phyloP scores from a whole-genome alignment of 2,888 invertebrate genomes.

The Lepas anatifera region DNA sequence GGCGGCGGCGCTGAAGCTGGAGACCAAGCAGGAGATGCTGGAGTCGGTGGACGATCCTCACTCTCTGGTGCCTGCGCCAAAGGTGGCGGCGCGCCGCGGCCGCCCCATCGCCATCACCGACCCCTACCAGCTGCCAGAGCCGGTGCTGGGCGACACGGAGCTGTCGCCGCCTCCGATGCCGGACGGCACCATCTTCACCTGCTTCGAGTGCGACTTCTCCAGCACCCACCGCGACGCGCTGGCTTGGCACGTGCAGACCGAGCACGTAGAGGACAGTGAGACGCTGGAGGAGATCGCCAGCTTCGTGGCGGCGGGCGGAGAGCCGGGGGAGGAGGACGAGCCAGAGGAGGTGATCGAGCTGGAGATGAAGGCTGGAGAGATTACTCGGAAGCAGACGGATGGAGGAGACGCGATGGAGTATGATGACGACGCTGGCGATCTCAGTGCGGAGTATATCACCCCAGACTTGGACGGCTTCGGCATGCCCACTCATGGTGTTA shows the following conservation, averaged over 20 bases:
- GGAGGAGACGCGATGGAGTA: background rate
- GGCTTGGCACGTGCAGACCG: too few relatives aligned
- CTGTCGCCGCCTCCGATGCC: background rate
- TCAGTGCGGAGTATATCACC: background rate
- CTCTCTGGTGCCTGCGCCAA: background rate
- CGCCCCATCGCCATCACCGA: background rate
- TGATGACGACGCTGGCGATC: background rate
- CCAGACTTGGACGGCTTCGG: background rate
- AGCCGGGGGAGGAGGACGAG: background rate
- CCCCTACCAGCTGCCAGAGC: background rate
- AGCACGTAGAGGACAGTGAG: too few relatives aligned
- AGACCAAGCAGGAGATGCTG: too few relatives aligned
- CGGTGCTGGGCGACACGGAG: background rate
- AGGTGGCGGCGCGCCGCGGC: background rate
- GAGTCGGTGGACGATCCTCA: background rate
- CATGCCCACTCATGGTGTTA: too few relatives aligned
- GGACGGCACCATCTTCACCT: background rate
- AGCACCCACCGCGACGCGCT: too few relatives aligned
- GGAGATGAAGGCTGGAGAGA: slow-evolving; percentile 12
- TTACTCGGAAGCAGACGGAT: background rate
- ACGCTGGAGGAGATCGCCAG: slow-evolving; percentile 1
- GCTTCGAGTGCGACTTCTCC: too few relatives aligned
- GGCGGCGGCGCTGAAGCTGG: background rate
- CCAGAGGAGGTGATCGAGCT: slow-evolving; percentile 6
- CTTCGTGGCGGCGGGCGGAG: background rate